Conservation (phyloP, 53 echinoderm and acorn worm species). For the Mesocentrotus franciscanus region DNA sequence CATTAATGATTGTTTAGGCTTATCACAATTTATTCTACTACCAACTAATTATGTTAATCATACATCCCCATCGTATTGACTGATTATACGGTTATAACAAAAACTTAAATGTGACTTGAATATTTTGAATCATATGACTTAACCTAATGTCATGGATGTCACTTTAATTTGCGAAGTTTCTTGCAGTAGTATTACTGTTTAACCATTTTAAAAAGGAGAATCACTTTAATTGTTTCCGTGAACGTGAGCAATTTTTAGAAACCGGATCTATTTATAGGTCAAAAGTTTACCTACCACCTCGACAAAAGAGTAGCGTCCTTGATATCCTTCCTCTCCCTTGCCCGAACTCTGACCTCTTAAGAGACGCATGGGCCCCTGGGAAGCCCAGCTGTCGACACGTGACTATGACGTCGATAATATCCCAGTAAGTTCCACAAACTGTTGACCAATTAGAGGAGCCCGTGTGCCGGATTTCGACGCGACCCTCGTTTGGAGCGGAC, state of each 20-base stretch:
- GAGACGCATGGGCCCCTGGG: conserved; percentile 58
- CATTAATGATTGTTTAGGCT: too few species aligned
- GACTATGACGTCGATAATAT: conserved; percentile 67
- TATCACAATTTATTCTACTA: too few species aligned
- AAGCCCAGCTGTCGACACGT: conserved; percentile 64
- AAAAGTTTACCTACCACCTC: conserved; percentile 38
- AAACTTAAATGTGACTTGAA: too few species aligned
- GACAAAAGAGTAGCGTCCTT: conserved; percentile 54
- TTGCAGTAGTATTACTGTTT: too few species aligned
- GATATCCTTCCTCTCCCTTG: conserved; percentile 29
- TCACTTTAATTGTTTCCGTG: neutral
- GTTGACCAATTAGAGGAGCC: conserved; percentile 55
- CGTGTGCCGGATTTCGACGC: conserved; percentile 49
- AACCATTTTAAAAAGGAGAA: too few species aligned
- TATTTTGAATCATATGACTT: too few species aligned
- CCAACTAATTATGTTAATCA: too few species aligned
- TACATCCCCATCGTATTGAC: too few species aligned
- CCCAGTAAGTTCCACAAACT: conserved; percentile 65
- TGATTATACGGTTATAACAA: too few species aligned
- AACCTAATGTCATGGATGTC: too few species aligned
- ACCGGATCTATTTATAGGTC: neutral
- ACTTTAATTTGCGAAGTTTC: too few species aligned
- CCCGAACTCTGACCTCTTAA: conserved; percentile 59
- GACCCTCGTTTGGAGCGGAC: conserved; percentile 46
- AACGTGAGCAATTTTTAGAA: neutral